Evolutionary conservation across 2,113 vertebrate genomes (phyloP), one percentile per base, ranked within the genome.

Genomic region (Siphamia tubifer): DNA sequence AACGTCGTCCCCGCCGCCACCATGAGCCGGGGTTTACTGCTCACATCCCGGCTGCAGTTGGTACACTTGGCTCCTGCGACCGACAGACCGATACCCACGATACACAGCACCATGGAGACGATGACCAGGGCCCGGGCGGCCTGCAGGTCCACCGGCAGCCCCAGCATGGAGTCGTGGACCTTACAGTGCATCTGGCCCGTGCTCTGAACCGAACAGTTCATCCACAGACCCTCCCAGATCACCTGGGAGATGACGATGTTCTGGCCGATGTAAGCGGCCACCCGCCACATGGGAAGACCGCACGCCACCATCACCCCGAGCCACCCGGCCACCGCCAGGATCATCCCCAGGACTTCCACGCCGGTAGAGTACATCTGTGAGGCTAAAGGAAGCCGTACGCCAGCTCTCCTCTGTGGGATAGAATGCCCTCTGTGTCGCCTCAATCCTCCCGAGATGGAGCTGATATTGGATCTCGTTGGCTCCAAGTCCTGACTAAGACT

Each of bases 161-260:
- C 92, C 60, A 94, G 81, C 92, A 93, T 89, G 65, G 91, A 93
- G 53, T 94, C 93, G 13, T 93, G 92, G 31, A 93, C 87, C 51
- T 54, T 87, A 79, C 93, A 94, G 89, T 93, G 93, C 92, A 94
- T 94, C 86, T 94, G 93, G 0, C 93, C 93, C 0, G 93, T 94
- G 88, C 93, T 94, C 80, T 94, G 92, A 65, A 94, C 93, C n/a
- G 92, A 92, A 4, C 93, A 94, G 81, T 91, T 90, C 93, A 94
- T 94, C 93, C 93, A 94, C 70, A 94, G 74, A 34, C 93, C 93
- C 40, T 94, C 93, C 93, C 93, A 94, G 77, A 94, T 90, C 45
- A 94, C 90, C 84, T 94, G 93, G 1, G 93, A 93, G 69, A 94
- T 88, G 55, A 94, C 91, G 1, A 94, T 93, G 88, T 93, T 93